These are phyloP conservation scores for Neosilurus mollespiculum DNA, from an alignment of 2,797 vertebrate species.

Conservation along the genomic window DNA sequence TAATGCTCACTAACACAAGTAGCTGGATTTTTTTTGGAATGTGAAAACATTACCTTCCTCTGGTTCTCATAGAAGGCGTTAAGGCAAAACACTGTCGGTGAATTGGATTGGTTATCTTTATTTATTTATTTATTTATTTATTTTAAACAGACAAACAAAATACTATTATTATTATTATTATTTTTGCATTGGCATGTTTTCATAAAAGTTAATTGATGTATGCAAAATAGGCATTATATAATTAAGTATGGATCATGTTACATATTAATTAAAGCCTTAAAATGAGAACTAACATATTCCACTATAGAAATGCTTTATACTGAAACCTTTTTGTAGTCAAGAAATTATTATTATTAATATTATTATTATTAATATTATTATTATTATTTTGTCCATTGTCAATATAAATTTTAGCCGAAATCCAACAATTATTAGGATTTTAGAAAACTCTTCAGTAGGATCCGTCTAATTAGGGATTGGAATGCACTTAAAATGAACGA, in stretches of 20 bases:
- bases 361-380: too few species aligned
- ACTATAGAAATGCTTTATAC: background rate
- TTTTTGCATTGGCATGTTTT: background rate
- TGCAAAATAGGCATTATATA: background rate
- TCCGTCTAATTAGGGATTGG: background rate
- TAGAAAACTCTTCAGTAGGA: background rate
- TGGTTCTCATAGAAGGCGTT: background rate
- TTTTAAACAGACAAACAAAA: too few species aligned
- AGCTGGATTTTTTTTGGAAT: background rate
- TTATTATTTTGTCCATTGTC: too few species aligned
- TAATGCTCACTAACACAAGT: background rate
- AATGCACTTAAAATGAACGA: background rate
- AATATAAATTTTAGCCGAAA: background rate
- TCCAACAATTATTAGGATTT: background rate
- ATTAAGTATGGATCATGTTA: background rate
- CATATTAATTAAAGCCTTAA: background rate
- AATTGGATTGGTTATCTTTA: background rate
- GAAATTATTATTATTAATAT: background rate
- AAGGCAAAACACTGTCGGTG: background rate
- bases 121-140: background rate
- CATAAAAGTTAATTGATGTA: background rate
- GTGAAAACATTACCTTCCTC: background rate
- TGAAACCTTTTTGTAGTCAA: background rate
- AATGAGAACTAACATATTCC: background rate
- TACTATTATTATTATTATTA: background rate